Evolutionary conservation across 2,797 vertebrate species (phyloP).

Genomic region (Hydrocynus forskahlii): DNA sequence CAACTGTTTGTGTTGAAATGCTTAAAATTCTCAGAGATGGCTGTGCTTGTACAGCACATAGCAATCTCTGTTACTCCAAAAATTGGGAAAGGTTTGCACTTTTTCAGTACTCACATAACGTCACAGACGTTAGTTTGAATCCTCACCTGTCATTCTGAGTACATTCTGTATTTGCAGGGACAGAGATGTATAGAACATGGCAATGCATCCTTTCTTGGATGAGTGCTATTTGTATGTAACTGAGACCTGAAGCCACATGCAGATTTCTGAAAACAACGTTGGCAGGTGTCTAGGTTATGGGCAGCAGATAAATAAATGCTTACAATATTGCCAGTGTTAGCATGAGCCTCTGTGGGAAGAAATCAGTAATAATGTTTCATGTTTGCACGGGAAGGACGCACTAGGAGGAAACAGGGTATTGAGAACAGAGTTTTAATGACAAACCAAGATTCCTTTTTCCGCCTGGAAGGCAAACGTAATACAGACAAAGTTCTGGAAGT

Average conservation of each 20-base stretch:
- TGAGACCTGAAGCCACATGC: neutral
- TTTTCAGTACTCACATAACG: neutral
- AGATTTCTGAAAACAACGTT: slow-evolving; percentile 41
- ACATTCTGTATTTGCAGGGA: neutral
- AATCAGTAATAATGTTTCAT: slow-evolving; percentile 47
- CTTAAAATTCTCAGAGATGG: neutral
- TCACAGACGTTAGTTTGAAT: no score
- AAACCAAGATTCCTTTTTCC: no score
- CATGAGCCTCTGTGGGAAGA: slow-evolving; percentile 40
- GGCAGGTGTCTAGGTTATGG: slow-evolving; percentile 23
- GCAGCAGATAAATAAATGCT: slow-evolving; percentile 33
- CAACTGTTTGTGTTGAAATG: slow-evolving; percentile 23
- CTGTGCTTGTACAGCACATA: neutral
- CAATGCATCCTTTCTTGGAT: neutral
- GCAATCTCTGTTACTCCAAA: neutral
- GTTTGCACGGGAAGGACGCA: no score
- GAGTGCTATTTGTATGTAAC: slow-evolving; percentile 1
- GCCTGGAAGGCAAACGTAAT: no score
- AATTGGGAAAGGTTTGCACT: neutral
- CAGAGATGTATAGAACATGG: neutral
- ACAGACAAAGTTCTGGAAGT: no score
- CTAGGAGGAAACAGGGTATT: no score
- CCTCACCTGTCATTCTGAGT: neutral
- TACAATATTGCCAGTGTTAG: slow-evolving; percentile 48
- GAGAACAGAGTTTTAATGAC: no score